These are phyloP conservation scores for Labrus mixtus DNA, from an alignment of 2,113 vertebrate species.

Conservation along the genomic window DNA sequence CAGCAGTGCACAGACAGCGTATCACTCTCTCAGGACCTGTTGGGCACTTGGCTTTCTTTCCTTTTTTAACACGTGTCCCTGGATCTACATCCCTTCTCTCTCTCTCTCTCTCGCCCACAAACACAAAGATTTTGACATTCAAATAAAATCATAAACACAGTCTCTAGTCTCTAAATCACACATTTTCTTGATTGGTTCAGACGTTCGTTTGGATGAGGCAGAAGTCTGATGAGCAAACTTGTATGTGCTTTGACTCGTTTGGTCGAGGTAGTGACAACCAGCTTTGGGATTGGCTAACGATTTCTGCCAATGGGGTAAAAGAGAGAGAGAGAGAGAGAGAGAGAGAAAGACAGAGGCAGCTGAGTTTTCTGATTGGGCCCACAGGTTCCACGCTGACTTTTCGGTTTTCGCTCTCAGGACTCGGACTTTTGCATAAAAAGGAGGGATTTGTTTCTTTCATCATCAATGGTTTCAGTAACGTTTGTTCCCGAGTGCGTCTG, in stretches of 20 bases:
- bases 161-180: conserved; percentile 7
- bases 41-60: conserved; percentile 43
- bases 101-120: conserved; percentile 40
- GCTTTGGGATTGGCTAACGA: conserved; percentile 67
- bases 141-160: conserved; percentile 45
- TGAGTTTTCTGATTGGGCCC: conserved; percentile 74
- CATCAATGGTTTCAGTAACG: conserved; percentile 59
- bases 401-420: conserved; percentile 6
- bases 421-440: conserved; percentile 78
- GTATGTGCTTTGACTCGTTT: conserved; percentile 65
- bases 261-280: conserved; percentile 69
- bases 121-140: conserved; percentile 44
- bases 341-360: neutral
- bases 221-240: conserved; percentile 48
- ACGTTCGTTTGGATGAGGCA: conserved; percentile 17
- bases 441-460: conserved; percentile 44
- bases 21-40: conserved; percentile 36
- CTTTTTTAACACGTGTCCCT: conserved; percentile 26
- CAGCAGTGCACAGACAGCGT: conserved; percentile 46
- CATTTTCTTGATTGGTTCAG: conserved; percentile 62
- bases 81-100: conserved; percentile 20
- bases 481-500: conserved; percentile 56
- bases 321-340: neutral
- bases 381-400: conserved; percentile 46
- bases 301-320: conserved; percentile 59